Conservation (phyloP, 1,140 invertebrate genomes). For the Episyrphus balteatus region DNA sequence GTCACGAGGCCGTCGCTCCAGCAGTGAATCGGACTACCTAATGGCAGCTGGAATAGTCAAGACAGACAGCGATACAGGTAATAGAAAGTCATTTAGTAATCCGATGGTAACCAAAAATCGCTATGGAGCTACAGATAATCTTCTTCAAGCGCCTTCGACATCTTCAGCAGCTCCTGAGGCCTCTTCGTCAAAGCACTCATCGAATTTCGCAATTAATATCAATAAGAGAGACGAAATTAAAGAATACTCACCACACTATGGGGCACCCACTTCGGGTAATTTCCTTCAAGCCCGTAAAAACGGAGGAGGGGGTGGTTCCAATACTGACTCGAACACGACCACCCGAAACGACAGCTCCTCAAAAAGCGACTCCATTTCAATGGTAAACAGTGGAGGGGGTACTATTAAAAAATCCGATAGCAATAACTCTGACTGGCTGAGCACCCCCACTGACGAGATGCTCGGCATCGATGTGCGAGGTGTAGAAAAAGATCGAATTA, state of each 20-base stretch:
- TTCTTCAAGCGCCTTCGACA: no score
- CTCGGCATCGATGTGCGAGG: conserved; percentile 6
- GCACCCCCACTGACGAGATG: conserved; percentile 3
- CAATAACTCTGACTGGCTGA: conserved; percentile 2
- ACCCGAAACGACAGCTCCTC: conserved; percentile 1
- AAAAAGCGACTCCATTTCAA: conserved; percentile 1
- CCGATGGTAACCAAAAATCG: not conserved
- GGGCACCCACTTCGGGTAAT: conserved; percentile 1
- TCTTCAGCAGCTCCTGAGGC: no score
- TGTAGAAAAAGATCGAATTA: conserved; percentile 5
- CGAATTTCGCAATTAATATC: conserved; percentile 1
- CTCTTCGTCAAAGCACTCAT: not conserved
- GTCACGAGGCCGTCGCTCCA: conserved; percentile 45
- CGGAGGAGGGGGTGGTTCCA: not conserved
- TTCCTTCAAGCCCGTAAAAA: not conserved
- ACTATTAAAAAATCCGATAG: conserved; percentile 7
- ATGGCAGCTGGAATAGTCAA: conserved; percentile 5
- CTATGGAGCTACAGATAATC: not conserved
- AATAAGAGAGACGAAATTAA: not conserved
- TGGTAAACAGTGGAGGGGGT: not conserved
- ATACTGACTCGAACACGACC: not conserved
- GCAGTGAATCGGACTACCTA: conserved; percentile 32
- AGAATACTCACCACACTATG: conserved; percentile 4
- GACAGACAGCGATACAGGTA: not conserved
- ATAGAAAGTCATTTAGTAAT: not conserved